Evolutionary conservation across 2,113 vertebrate species (phyloP).

Genomic region (Marmota flaviventris): DNA sequence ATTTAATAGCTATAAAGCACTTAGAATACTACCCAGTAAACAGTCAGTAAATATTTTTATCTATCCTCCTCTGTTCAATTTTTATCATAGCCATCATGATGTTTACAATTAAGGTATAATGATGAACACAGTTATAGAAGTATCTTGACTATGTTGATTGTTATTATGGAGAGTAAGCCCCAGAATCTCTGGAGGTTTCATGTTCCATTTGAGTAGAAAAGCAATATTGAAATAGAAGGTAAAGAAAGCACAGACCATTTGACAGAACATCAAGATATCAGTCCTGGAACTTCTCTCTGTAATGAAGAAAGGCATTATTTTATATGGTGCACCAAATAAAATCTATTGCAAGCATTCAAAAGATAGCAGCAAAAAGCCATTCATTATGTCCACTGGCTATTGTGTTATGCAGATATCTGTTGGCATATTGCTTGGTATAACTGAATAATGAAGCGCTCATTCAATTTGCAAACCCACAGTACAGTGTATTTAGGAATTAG

Average conservation of each 20-base stretch:
- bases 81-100: background rate
- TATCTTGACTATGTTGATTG: conserved; percentile 23
- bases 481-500: conserved; percentile 72
- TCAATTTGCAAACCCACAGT: conserved; percentile 64
- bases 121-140: background rate
- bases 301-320: conserved; percentile 69
- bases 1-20: conserved; percentile 18
- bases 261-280: conserved; percentile 35
- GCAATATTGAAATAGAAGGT: background rate
- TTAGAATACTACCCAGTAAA: background rate
- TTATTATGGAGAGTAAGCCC: background rate
- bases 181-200: background rate
- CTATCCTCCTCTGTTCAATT: background rate
- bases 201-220: conserved; percentile 57
- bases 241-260: conserved; percentile 54
- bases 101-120: conserved; percentile 23
- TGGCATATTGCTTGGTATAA: conserved; percentile 68
- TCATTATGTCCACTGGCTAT: conserved; percentile 59
- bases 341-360: conserved; percentile 60
- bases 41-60: conserved; percentile 24
- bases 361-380: conserved; percentile 66
- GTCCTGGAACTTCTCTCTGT: background rate
- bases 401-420: conserved; percentile 65
- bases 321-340: conserved; percentile 63
- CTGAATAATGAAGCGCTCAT: conserved; percentile 76